phyloP scores from a whole-genome alignment of 2,797 vertebrate genomes.

The Myotis pilosus region DNA sequence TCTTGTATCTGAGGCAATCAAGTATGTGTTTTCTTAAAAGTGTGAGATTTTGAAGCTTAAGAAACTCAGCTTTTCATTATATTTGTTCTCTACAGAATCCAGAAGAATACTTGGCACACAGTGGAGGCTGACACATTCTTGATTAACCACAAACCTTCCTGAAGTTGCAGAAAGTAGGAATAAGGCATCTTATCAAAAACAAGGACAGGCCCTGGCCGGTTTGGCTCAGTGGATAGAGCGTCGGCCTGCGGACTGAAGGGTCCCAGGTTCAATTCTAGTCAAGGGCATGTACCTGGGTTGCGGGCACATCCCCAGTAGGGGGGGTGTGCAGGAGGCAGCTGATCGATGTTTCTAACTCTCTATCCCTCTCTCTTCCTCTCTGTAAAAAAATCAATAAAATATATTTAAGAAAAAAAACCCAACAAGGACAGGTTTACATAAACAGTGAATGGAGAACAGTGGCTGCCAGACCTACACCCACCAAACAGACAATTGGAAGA shows the following conservation, averaged over 20 bases:
- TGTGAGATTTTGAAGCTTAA: neutral
- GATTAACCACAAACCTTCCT: constrained; percentile 8
- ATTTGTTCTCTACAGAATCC: neutral
- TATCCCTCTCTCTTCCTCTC: too few relatives aligned
- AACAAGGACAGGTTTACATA: neutral
- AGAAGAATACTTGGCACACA: neutral
- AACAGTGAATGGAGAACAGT: neutral
- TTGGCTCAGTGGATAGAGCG: too few relatives aligned
- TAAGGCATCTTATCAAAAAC: neutral
- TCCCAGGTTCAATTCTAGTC: too few relatives aligned
- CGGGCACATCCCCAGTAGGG: too few relatives aligned
- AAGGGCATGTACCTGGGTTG: too few relatives aligned
- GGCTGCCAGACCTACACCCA: neutral
- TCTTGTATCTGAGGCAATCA: neutral
- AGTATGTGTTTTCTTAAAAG: neutral
- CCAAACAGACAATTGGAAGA: neutral
- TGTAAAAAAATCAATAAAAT: too few relatives aligned
- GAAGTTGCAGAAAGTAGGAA: neutral
- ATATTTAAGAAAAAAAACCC: neutral
- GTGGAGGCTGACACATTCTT: neutral
- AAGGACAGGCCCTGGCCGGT: neutral
- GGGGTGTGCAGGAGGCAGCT: too few relatives aligned
- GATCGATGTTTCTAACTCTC: too few relatives aligned
- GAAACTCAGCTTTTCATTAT: neutral
- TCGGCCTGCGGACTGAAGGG: too few relatives aligned